Evolutionary conservation across 1,140 invertebrate species (phyloP).

Genomic region (Galleria mellonella): DNA sequence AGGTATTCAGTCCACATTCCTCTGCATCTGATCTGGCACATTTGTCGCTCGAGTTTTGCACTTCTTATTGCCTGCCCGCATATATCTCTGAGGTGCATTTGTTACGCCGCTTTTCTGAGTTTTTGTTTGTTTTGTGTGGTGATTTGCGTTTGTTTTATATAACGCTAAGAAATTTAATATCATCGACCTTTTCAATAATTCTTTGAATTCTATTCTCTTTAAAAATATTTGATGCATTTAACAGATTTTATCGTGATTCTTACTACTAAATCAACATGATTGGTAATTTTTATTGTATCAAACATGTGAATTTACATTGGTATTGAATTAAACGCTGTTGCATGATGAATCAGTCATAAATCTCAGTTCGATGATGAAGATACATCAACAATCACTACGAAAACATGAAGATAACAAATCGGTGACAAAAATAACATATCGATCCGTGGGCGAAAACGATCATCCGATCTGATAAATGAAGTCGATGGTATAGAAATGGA

Average conservation of each 20-base stretch:
- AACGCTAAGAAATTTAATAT: conserved; percentile 5
- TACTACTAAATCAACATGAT: conserved; percentile 4
- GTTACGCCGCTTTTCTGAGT: conserved; percentile 44
- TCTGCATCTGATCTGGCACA: conserved; percentile 36
- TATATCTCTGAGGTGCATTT: conserved; percentile 31
- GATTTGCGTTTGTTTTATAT: conserved; percentile 32
- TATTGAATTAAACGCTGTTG: conserved; percentile 7
- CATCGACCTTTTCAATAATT: not conserved
- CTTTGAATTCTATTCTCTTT: conserved; percentile 1
- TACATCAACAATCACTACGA: conserved; percentile 21
- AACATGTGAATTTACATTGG: conserved; percentile 17
- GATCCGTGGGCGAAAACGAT: conserved; percentile 19
- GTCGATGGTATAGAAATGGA: conserved; percentile 2
- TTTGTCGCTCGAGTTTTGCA: conserved; percentile 50
- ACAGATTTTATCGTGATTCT: too few relatives aligned
- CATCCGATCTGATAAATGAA: conserved; percentile 11
- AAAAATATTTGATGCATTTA: not conserved
- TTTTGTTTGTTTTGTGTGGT: conserved; percentile 26
- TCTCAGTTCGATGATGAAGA: conserved; percentile 14
- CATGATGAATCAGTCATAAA: conserved; percentile 18
- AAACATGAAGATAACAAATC: conserved; percentile 23
- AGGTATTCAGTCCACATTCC: conserved; percentile 58
- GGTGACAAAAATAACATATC: conserved; percentile 31
- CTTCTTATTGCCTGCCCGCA: conserved; percentile 56
- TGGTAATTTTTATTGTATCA: conserved; percentile 12